These are phyloP conservation scores for Oplegnathus fasciatus DNA, from an alignment of 2,113 vertebrate genomes.

Conservation along the genomic window DNA sequence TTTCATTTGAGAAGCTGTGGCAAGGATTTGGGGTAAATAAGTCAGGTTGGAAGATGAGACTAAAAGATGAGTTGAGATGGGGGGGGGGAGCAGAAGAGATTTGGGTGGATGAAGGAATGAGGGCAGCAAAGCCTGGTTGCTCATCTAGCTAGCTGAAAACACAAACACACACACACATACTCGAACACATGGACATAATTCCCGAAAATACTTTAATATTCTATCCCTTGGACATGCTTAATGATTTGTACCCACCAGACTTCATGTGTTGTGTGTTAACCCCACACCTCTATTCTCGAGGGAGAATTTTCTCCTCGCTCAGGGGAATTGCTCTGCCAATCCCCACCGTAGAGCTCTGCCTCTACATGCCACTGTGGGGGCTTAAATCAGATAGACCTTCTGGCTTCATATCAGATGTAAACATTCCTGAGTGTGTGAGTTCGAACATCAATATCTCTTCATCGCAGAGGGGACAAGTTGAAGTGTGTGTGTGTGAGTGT, in stretches of 20 bases:
- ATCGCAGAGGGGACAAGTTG: conserved; percentile 34
- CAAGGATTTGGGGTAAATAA: conserved; percentile 68
- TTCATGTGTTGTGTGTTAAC: conserved; percentile 2
- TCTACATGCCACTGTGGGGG: conserved; percentile 13
- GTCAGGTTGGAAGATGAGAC: conserved; percentile 65
- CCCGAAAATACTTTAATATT: conserved; percentile 25
- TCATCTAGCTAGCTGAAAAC: conserved; percentile 56
- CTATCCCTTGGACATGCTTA: background rate
- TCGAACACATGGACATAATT: conserved; percentile 15
- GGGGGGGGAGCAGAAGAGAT: conserved; percentile 58
- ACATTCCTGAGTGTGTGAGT: conserved; percentile 26
- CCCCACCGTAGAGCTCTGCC: conserved; percentile 12
- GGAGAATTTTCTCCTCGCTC: background rate
- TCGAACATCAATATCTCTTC: conserved; percentile 38
- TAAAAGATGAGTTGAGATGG: conserved; percentile 58
- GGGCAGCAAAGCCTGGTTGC: conserved; percentile 63
- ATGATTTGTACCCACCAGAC: conserved; percentile 18
- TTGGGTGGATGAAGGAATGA: conserved; percentile 71
- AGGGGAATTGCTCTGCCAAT: conserved; percentile 10
- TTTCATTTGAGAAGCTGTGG: conserved; percentile 54
- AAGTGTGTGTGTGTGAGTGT: conserved; percentile 25
- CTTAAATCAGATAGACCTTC: conserved; percentile 48
- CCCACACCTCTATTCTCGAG: conserved; percentile 11
- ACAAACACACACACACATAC: conserved; percentile 23
- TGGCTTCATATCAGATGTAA: conserved; percentile 52